These are phyloP conservation scores for Numida meleagris DNA, from an alignment of 2,113 vertebrate species.

Conservation along the genomic window DNA sequence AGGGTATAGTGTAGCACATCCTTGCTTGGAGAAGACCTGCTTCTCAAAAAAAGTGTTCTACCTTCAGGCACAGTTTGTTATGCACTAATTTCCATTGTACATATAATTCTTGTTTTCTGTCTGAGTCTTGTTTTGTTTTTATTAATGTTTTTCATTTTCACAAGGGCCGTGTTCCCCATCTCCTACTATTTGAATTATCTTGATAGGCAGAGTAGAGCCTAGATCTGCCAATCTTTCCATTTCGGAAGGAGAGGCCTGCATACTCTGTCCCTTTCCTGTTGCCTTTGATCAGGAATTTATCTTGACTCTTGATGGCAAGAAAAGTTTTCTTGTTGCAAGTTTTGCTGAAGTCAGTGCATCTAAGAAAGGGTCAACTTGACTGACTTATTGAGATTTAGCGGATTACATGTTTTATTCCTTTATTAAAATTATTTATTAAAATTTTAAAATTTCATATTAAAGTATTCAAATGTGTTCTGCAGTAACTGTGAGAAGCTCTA, in stretches of 20 bases:
- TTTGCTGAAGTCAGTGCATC: background rate
- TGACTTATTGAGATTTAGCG: background rate
- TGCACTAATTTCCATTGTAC: fast-evolving
- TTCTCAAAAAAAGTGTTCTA: background rate
- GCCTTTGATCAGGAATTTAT: background rate
- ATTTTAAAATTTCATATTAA: background rate
- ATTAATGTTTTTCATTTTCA: background rate
- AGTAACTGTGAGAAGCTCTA: background rate
- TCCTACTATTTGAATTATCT: background rate
- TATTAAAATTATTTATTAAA: background rate
- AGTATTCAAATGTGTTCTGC: background rate
- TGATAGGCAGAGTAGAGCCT: background rate
- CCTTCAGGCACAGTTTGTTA: background rate
- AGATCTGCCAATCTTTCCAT: background rate
- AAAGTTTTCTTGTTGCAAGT: background rate
- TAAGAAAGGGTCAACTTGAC: background rate
- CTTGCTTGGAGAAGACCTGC: background rate
- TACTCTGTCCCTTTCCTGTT: background rate
- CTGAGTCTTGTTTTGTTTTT: background rate
- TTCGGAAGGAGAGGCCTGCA: background rate
- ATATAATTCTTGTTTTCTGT: fast-evolving
- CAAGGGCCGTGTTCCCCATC: background rate
- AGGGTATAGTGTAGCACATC: background rate
- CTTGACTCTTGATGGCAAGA: background rate
- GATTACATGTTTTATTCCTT: background rate